Percentiles rank a stretch among this genome's conserved stretches.
These are phyloP conservation scores for Myotis brandtii DNA, from an alignment of 2,113 vertebrate genomes.

Conservation along the genomic window DNA sequence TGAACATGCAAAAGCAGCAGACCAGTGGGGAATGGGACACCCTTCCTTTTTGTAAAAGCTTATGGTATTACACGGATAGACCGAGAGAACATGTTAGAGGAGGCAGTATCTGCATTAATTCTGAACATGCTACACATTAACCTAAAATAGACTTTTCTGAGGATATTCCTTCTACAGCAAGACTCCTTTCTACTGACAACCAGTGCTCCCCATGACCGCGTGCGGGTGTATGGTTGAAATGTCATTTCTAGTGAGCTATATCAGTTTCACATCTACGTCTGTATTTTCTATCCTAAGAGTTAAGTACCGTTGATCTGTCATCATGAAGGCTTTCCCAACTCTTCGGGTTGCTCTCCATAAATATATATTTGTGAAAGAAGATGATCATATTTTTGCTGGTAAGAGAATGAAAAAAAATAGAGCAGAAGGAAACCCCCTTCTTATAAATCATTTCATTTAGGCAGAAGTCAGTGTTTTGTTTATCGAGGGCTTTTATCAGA, in stretches of 20 bases:
- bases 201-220: constrained; percentile 74
- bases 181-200: constrained; percentile 78
- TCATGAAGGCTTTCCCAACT: constrained; percentile 83
- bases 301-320: constrained; percentile 83
- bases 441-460: neutral
- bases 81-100: constrained; percentile 71
- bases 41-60: constrained; percentile 75
- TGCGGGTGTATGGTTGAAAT: constrained; percentile 81
- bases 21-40: neutral
- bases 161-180: constrained; percentile 6
- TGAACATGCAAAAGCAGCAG: constrained; percentile 38
- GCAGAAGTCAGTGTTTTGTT: neutral
- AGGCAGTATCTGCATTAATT: constrained; percentile 70
- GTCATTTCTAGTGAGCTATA: constrained; percentile 83
- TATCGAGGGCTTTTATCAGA: neutral
- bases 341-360: constrained; percentile 82
- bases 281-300: constrained; percentile 85
- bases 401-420: constrained; percentile 74
- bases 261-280: constrained; percentile 81
- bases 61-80: constrained; percentile 74
- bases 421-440: constrained; percentile 72
- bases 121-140: constrained; percentile 80
- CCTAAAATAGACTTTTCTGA: constrained; percentile 49
- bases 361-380: constrained; percentile 86
- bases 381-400: constrained; percentile 81